A percentile compares a stretch with the other conserved stretches of the same genome.
phyloP scores from a whole-genome alignment of 2,797 vertebrate species.

The Falco naumanni region DNA sequence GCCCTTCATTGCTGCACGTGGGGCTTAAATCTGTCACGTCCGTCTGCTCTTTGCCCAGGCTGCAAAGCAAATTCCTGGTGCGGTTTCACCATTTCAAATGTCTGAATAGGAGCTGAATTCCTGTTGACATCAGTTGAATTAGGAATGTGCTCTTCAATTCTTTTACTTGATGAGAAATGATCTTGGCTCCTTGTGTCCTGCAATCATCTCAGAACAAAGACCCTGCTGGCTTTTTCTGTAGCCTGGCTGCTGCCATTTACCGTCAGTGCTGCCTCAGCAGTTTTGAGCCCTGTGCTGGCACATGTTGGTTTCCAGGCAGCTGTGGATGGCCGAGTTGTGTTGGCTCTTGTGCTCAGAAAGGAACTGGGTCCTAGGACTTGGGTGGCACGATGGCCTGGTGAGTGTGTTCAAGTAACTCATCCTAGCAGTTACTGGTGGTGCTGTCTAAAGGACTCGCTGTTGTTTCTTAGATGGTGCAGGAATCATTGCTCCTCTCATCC shows the following conservation, averaged over 20 bases:
- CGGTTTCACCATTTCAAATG: not conserved
- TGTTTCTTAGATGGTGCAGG: not conserved
- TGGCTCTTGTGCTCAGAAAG: not conserved
- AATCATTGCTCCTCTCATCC: not conserved
- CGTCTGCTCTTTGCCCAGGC: not conserved
- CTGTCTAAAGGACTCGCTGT: not conserved
- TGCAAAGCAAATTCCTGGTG: not conserved
- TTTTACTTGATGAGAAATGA: not conserved
- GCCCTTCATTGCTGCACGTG: not conserved
- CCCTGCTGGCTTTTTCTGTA: not conserved
- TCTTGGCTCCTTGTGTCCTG: not conserved
- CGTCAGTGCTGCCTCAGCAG: not conserved
- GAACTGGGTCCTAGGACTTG: not conserved
- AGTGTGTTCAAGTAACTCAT: not conserved
- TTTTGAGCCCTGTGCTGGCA: not conserved
- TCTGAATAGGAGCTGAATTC: not conserved
- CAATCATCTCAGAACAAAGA: not conserved
- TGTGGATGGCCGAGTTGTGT: not conserved
- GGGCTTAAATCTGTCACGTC: not conserved
- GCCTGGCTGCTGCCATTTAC: not conserved
- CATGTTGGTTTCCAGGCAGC: not conserved
- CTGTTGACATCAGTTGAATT: not conserved
- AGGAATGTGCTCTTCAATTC: not conserved
- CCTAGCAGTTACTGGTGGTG: not conserved
- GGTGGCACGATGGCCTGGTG: not conserved